Percentiles rank a stretch among this genome's conserved stretches.
Conservation (phyloP, 2,888 invertebrate species). For the Cataglyphis rosenhaueri region DNA sequence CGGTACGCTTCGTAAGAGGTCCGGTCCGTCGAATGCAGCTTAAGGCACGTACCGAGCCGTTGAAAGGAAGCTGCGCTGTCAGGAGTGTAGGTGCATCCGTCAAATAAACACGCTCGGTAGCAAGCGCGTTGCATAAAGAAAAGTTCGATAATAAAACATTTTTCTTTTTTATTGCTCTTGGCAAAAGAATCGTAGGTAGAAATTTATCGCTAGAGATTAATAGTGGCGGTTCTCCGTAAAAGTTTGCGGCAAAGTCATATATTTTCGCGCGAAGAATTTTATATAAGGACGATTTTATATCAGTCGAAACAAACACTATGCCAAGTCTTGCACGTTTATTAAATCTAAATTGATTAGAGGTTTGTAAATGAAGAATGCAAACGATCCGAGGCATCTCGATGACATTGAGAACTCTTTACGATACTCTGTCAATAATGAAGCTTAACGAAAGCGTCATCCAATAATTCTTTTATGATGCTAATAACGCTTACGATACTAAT, state of each 20-base stretch:
- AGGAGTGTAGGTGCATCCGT: constrained; percentile 62
- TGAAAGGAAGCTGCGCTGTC: constrained; percentile 51
- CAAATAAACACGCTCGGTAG: constrained; percentile 54
- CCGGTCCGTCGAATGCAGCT: constrained; percentile 59
- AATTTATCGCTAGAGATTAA: constrained; percentile 9
- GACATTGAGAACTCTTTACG: neutral
- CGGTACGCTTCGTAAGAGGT: constrained; percentile 59
- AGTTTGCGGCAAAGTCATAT: neutral
- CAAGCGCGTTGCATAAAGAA: constrained; percentile 54
- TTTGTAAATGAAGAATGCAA: too few species aligned
- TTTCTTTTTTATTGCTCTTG: neutral
- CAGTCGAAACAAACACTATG: neutral
- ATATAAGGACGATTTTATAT: neutral
- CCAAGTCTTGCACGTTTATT: neutral
- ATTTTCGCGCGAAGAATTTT: neutral
- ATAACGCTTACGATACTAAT: constrained; percentile 43
- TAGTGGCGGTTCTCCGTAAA: neutral
- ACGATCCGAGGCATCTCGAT: neutral
- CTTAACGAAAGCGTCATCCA: neutral
- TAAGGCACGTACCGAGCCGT: constrained; percentile 67
- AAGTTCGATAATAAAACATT: neutral
- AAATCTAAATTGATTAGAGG: neutral
- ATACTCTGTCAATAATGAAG: constrained; percentile 38
- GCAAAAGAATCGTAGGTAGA: constrained; percentile 4
- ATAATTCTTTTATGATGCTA: constrained; percentile 20